Evolutionary conservation across 2,797 vertebrate genomes (phyloP).

Genomic region (Odontamblyopus rebecca): DNA sequence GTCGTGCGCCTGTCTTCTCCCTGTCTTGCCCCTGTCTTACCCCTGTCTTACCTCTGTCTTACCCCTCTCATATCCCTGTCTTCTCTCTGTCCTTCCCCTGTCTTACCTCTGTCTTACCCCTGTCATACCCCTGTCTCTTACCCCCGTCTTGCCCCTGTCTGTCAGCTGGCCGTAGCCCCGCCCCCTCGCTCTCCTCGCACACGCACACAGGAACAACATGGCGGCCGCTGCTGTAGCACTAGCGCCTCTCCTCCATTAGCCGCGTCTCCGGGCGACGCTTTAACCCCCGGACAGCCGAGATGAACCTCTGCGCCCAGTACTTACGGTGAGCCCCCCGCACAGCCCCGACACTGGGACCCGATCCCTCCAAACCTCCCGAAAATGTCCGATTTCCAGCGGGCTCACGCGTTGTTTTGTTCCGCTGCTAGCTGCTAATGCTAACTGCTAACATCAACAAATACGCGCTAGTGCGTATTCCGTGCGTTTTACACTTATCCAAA

Average conservation of each 20-base stretch:
- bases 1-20: too few species aligned
- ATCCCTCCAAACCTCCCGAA: accelerated
- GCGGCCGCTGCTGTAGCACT: constrained; percentile 69
- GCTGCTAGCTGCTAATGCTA: constrained; percentile 51
- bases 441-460: constrained; percentile 50
- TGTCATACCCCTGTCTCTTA: too few species aligned
- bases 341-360: accelerated
- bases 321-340: constrained; percentile 62
- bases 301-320: constrained; percentile 81
- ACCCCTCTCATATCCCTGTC: too few species aligned
- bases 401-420: constrained; percentile 39
- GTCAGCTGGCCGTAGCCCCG: background rate
- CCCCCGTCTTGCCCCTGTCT: too few species aligned
- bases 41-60: too few species aligned
- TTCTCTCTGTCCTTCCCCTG: too few species aligned
- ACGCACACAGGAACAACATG: constrained; percentile 77
- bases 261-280: constrained; percentile 57
- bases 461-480: background rate
- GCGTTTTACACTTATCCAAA: accelerated
- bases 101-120: too few species aligned
- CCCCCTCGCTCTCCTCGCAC: constrained; percentile 23
- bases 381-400: accelerated
- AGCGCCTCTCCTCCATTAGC: constrained; percentile 46
- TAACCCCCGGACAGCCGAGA: constrained; percentile 68
- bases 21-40: too few species aligned